Evolutionary conservation across 35 echinoderm and acorn worm genomes (phyloP), one percentile per base, ranked within the genome.

Genomic region (Anneissia japonica): DNA sequence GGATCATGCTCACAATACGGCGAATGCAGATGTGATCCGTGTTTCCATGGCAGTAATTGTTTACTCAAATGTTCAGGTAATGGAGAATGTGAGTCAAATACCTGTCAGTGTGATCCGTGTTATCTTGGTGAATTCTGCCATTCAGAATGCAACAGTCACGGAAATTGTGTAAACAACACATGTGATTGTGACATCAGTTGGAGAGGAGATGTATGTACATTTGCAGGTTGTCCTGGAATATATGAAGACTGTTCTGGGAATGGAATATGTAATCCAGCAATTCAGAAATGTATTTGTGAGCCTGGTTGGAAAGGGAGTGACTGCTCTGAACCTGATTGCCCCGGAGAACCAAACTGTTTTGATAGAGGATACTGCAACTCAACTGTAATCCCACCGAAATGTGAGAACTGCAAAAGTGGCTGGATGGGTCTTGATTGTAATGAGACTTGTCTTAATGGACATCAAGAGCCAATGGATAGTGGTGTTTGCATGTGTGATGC

Each of bases 361-460:
- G 82, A 86, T 14, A 83, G 82, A 72, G 93, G 93, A 34, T 34
- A 35, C 3, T 95, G 93, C 72, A 88, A 87, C 82, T 82, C 75
- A 19, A 86, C 76, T 14, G 14, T 82, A 3, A 9, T 80, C 35
- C 93, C 93, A 73, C 93, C 90, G 19, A 79, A 88, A 72, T 96
- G 93, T 79, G 36, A 51, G 10, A 85, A 93, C 84, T 96, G 93
- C 56, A 78, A 77, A 39, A 11, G 16, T 33, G 93, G 90, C n/a
- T 92, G 90, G 90, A 89, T 92, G 93, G 93, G 93, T 34, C 35
- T 72, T 34, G 87, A 88, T 28, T 96, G 93, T 84, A 88, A 96
- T 35, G 56, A 89, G 32, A 85, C 79, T 77, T 96, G 93, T 84
- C 31, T 89, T 4, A 72, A 96, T 84, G 93, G 93, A 41, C 46